Evolutionary conservation across 1,140 invertebrate genomes (phyloP).

Genomic region (Rhopalosiphum padi): DNA sequence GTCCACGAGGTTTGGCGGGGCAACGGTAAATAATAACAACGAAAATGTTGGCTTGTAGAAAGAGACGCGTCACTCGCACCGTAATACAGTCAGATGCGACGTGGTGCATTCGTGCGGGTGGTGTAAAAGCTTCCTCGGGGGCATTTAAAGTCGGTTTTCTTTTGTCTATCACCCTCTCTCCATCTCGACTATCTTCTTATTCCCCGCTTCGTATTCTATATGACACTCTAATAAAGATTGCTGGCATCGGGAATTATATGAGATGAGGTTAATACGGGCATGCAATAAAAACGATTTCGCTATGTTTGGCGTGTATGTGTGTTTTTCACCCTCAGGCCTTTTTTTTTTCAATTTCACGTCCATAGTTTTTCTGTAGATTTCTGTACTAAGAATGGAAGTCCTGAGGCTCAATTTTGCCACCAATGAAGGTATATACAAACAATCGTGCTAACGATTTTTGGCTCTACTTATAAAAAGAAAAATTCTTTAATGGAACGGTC

Average conservation of each 20-base stretch:
- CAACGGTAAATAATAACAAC: conserved; percentile 36
- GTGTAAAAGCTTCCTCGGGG: conserved; percentile 13
- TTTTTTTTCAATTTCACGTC: conserved; percentile 10
- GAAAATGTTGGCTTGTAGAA: conserved; percentile 18
- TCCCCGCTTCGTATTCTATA: neutral
- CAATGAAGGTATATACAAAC: neutral
- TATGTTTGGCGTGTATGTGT: neutral
- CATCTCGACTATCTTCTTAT: neutral
- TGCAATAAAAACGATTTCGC: conserved; percentile 26
- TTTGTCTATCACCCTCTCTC: neutral
- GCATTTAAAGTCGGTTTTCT: conserved; percentile 31
- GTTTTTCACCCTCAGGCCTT: neutral
- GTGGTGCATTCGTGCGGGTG: neutral
- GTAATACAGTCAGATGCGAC: neutral
- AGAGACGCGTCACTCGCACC: neutral
- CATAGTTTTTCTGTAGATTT: neutral
- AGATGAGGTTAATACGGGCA: conserved; percentile 10
- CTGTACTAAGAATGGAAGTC: neutral
- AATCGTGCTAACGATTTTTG: conserved; percentile 5
- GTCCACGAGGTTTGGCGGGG: neutral
- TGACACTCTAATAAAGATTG: conserved; percentile 36
- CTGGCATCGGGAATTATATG: neutral
- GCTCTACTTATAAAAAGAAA: neutral
- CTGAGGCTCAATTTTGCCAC: neutral
- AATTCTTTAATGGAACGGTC: neutral